phyloP scores from a whole-genome alignment of 2,113 vertebrate species.

The Scophthalmus maximus region DNA sequence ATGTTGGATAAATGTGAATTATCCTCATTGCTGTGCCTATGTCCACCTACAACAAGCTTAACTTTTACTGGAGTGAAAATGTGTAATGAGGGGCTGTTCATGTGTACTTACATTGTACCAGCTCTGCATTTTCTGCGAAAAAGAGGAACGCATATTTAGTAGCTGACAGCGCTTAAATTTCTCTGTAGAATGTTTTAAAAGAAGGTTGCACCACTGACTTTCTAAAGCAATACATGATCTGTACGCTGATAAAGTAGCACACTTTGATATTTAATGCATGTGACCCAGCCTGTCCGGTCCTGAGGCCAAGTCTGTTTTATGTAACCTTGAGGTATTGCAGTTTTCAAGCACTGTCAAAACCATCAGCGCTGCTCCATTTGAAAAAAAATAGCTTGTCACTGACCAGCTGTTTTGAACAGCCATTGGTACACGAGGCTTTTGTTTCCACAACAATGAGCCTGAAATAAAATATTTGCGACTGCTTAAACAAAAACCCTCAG shows the following conservation, averaged over 20 bases:
- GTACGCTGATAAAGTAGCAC: neutral
- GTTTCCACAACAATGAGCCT: conserved; percentile 1
- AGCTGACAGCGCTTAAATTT: neutral
- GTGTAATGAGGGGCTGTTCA: neutral
- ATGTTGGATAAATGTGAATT: no score
- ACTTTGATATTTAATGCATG: neutral
- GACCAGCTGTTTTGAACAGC: neutral
- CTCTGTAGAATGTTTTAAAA: neutral
- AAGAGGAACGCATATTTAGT: conserved; percentile 45
- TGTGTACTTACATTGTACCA: conserved; percentile 93
- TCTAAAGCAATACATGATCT: neutral
- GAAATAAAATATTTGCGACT: no score
- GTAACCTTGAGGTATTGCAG: neutral
- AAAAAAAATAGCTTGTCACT: neutral
- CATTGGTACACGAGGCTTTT: neutral
- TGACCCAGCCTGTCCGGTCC: neutral
- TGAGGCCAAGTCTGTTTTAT: neutral
- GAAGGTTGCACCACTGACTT: neutral
- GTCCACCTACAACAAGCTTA: no score
- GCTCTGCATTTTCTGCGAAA: conserved; percentile 94
- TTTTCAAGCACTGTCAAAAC: conserved; percentile 6
- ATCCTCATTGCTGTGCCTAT: no score
- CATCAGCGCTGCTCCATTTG: conserved; percentile 41
- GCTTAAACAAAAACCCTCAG: no score
- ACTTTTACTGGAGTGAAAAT: neutral